A percentile compares a stretch with the other conserved stretches of the same genome.
phyloP scores from a whole-genome alignment of 2,797 vertebrate species.

The Gephyroberyx darwinii region DNA sequence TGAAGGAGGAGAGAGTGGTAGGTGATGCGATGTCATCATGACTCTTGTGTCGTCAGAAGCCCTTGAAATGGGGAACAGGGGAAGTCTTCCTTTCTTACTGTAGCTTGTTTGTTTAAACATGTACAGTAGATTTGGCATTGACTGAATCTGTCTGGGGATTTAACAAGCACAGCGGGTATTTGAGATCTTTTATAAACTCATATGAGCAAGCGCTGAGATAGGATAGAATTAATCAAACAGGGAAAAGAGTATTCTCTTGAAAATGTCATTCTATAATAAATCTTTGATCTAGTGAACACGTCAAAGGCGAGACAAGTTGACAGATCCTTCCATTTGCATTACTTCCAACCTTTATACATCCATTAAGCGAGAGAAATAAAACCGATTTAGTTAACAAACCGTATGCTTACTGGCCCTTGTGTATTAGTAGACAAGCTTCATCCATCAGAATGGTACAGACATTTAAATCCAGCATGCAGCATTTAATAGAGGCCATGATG shows the following conservation, averaged over 20 bases:
- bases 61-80: neutral
- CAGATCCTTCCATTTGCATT: constrained; percentile 16
- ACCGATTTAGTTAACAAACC: no score
- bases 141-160: constrained; percentile 30
- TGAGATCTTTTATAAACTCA: constrained; percentile 42
- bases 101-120: constrained; percentile 20
- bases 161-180: constrained; percentile 45
- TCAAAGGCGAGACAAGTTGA: constrained; percentile 27
- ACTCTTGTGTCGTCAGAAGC: constrained; percentile 24
- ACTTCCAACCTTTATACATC: neutral
- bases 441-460: neutral
- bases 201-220: constrained; percentile 45
- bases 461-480: neutral
- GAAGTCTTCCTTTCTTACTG: neutral
- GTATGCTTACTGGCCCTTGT: no score
- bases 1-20: constrained; percentile 7
- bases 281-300: constrained; percentile 32
- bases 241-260: constrained; percentile 35
- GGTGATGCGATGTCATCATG: constrained; percentile 14
- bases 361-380: no score
- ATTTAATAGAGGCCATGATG: neutral
- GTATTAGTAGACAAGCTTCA: neutral
- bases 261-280: constrained; percentile 40
- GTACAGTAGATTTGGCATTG: constrained; percentile 25
- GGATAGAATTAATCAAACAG: constrained; percentile 34